Base-by-base conservation (phyloP, 2,113 vertebrate species). In the Conger conger region DNA sequence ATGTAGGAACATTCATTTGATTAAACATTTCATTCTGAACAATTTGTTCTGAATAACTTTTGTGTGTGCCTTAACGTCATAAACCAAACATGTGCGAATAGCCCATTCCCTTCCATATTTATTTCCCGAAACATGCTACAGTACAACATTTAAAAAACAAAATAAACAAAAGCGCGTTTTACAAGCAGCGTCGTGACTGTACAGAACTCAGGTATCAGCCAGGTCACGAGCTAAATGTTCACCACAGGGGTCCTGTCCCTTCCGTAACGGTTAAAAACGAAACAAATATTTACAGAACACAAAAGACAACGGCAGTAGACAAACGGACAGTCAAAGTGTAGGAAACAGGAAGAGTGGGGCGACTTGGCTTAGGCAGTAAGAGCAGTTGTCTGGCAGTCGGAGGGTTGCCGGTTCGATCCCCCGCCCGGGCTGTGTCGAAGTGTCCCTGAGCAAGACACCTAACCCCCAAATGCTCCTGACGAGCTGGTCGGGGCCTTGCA, bases 241-340 rank as follows among this genome's bases (percentile, higher is more conserved):
- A 63, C 57, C 57, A 63, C 0, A 63, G 23, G 54, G 18, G 40
- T 42, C 8, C 8, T 57, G 54, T 23, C 81, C 23, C 3, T n/a
- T n/a, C 9, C 2, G 54, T 20, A 57, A 57, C 8, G 15, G 60
- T n/a, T 73, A 79, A 16, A 63, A n/a, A n/a, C 23, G 1, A 9
- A 50, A 50, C 45, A 50, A 50, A 68, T 37, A 84, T 79, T 37
- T 80, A 84, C 83, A 84, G 54, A 79, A 42, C 38, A 27, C 37
- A 15, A 30, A 83, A 83, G 38, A 73, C 60, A 18, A 50, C 17
- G 37, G 38, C 16, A 30, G 35, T 33, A 33, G 50, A 80, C 1
- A 76, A n/a, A 50, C 15, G 30, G n/a, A 73, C 68, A 73, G 33
- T 30, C 11, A 30, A 9, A 73, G 27, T 73, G 6, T 30, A 73